phyloP scores from a whole-genome alignment of 2,113 vertebrate genomes.

The Heterocephalus glaber region DNA sequence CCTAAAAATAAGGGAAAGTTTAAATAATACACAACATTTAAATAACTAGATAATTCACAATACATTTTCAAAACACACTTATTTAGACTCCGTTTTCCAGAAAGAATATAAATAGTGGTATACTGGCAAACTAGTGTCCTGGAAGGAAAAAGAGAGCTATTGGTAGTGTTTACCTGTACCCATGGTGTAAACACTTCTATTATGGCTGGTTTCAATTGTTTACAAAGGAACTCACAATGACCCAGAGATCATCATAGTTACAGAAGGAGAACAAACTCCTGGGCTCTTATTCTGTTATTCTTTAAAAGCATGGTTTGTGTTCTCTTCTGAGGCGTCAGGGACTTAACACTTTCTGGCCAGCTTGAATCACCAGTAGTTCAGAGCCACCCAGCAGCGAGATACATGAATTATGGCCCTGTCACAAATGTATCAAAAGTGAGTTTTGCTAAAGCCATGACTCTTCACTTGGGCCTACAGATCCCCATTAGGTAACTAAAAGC shows the following conservation, averaged over 20 bases:
- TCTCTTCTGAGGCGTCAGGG: not conserved
- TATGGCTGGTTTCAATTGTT: not conserved
- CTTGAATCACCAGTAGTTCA: not conserved
- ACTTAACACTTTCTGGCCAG: not conserved
- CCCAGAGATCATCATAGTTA: not conserved
- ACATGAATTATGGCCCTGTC: not conserved
- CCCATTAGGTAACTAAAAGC: not conserved
- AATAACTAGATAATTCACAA: slow-evolving; percentile 29
- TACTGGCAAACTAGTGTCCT: not conserved
- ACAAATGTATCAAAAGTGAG: not conserved
- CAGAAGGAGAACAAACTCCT: not conserved
- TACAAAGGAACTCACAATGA: not conserved
- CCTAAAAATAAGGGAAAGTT: slow-evolving; percentile 12
- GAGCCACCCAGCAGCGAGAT: not conserved
- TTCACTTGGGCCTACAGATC: not conserved
- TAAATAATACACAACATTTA: slow-evolving; percentile 24
- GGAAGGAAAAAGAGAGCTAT: not conserved
- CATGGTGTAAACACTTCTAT: not conserved
- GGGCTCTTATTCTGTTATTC: not conserved
- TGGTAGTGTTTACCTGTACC: not conserved
- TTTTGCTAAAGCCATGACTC: not conserved
- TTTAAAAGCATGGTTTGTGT: not conserved
- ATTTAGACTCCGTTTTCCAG: slow-evolving; percentile 14
- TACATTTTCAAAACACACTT: slow-evolving; percentile 26
- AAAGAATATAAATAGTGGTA: not conserved